Base-by-base conservation (phyloP, 2,797 vertebrate species). In the Sebastes iracundus region DNA sequence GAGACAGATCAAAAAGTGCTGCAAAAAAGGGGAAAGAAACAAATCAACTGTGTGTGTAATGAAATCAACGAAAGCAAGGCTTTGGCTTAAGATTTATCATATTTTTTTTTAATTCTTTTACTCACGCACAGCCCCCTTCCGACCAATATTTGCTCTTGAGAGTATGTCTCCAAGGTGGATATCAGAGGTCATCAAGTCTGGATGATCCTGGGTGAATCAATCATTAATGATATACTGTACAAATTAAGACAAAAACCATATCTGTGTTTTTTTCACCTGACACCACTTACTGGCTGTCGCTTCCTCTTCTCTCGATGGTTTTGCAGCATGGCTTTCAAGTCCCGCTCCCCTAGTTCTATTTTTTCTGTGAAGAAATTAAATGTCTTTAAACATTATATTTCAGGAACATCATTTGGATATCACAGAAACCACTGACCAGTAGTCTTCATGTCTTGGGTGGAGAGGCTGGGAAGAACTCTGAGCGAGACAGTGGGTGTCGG, bases 291-390 rank as follows among this genome's bases (percentile, higher is more conserved):
- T 63, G 98, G 97, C 7, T 99, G 98, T 16, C 93, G 95, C 92
- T 98, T 99, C 88, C 98, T 96, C 88, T 99, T 99, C 91, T 99
- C 98, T 0, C 96, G 93, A 88, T 99, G 98, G 87, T 97, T 98
- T 89, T 93, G 97, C 73, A 99, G 79, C 97, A 99, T 97, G 75
- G 93, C 90, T 94, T 97, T 98, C 88, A 99, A 92, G 78, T 98
- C 97, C 6, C 83, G 95, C 75, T 98, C 98, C 46, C 96, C 97
- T 33, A 99, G 90, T 46, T 99, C 98, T 68, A 96, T 88, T 93
- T 97, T 99, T 82, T 98, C 98, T 99, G 91, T 88, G 10, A 63
- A 32, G 38, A 86, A 89, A 94, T 42, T 6, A 69, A 58, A 75
- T 7, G 3, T n/a, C 1, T 27, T 84, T 38, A 13, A 38, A 65